Conservation (phyloP, 1,140 invertebrate species). For the Drosophila parvula region DNA sequence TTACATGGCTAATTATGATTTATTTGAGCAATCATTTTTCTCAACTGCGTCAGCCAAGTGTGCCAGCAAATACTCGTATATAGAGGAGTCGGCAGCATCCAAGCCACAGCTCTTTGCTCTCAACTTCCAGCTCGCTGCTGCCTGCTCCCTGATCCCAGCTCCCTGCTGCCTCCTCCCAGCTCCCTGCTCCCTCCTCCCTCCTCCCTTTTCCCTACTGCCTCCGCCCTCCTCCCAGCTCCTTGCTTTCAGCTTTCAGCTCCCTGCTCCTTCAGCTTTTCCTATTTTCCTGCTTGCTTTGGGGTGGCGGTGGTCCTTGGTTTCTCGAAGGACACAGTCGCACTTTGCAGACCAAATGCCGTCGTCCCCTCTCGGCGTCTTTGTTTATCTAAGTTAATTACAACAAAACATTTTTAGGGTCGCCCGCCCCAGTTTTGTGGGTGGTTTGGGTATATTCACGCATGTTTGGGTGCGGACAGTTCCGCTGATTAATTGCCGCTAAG, state of each 20-base stretch:
- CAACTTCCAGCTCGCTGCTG: neutral
- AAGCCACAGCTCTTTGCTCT: neutral
- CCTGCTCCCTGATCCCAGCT: too few relatives aligned
- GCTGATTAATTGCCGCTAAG: conserved; percentile 79
- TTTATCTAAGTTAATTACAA: conserved; percentile 82
- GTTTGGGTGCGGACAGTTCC: conserved; percentile 79
- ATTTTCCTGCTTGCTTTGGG: neutral
- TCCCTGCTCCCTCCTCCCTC: neutral
- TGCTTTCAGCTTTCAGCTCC: neutral
- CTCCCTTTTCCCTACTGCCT: too few relatives aligned
- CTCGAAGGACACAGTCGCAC: conserved; percentile 42
- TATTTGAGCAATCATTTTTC: conserved; percentile 73
- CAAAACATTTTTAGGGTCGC: conserved; percentile 78
- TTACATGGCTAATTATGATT: conserved; percentile 80
- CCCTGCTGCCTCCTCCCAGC: neutral
- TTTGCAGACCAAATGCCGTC: conserved; percentile 38
- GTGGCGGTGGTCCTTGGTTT: conserved; percentile 5
- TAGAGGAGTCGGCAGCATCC: conserved; percentile 7
- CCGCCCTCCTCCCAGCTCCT: too few relatives aligned
- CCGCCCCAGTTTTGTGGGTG: conserved; percentile 27
- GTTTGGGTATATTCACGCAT: conserved; percentile 65
- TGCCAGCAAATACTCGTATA: conserved; percentile 10
- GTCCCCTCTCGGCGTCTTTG: conserved; percentile 62
- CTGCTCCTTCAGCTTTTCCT: neutral
- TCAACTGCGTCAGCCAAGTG: conserved; percentile 49